These are phyloP conservation scores for Nycteola revayana DNA, from an alignment of 2,888 invertebrate genomes.

Conservation along the genomic window DNA sequence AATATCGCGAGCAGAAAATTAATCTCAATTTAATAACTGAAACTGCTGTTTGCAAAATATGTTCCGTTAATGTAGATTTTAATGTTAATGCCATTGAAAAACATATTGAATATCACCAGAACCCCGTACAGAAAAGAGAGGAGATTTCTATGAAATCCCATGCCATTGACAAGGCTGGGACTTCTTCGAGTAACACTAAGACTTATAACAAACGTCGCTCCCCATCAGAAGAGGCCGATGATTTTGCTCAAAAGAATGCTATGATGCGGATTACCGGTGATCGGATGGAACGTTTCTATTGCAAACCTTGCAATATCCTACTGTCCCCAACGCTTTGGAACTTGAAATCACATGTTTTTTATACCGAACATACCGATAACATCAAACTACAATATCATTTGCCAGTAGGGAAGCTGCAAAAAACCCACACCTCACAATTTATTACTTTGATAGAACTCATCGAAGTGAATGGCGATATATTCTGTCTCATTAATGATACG, in stretches of 20 bases:
- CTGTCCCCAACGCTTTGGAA: slow-evolving; percentile 3
- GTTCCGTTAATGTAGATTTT: slow-evolving; percentile 14
- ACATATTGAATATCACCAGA: slow-evolving; percentile 14
- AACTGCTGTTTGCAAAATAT: slow-evolving; percentile 18
- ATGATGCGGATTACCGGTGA: slow-evolving; percentile 14
- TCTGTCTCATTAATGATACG: slow-evolving; percentile 9
- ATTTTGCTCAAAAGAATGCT: slow-evolving; percentile 12
- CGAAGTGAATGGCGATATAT: rapidly evolving
- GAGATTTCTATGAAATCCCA: no score
- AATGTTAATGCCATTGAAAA: slow-evolving; percentile 9
- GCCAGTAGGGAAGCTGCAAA: no score
- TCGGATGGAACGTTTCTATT: slow-evolving; percentile 9
- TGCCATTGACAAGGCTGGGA: no score
- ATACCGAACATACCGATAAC: slow-evolving; percentile 12
- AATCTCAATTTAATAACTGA: slow-evolving; percentile 15
- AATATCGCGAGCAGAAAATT: slow-evolving; percentile 11
- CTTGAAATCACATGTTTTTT: slow-evolving; percentile 10
- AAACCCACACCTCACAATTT: no score
- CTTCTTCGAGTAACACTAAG: no score
- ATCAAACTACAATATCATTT: background rate
- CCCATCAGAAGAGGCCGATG: background rate
- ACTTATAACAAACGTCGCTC: background rate
- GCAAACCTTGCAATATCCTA: slow-evolving; percentile 10
- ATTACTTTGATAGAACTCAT: no score
- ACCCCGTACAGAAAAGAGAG: no score